These are phyloP conservation scores for Thera obeliscata DNA, from an alignment of 2,888 invertebrate genomes.

Conservation along the genomic window DNA sequence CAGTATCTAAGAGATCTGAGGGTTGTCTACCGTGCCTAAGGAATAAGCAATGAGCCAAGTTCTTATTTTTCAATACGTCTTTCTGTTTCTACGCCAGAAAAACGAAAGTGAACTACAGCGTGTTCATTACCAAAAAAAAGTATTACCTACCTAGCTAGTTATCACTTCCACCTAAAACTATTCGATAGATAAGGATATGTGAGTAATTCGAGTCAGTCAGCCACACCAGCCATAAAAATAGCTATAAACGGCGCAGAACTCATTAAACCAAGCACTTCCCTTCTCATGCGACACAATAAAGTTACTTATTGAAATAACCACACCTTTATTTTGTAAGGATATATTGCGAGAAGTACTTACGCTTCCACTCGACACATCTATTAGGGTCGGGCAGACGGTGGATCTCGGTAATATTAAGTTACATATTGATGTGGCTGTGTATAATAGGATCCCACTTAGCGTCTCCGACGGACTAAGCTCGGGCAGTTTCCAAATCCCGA, in stretches of 20 bases:
- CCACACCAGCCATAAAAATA: constrained; percentile 60
- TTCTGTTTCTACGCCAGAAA: neutral
- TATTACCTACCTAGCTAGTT: constrained; percentile 5
- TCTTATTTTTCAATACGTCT: too few species aligned
- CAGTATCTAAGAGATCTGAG: too few species aligned
- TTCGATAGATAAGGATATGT: constrained; percentile 48
- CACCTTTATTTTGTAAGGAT: constrained; percentile 48
- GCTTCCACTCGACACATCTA: too few species aligned
- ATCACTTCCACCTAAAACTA: constrained; percentile 18
- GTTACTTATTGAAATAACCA: constrained; percentile 70
- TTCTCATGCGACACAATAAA: constrained; percentile 64
- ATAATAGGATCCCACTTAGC: too few species aligned
- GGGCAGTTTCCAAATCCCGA: too few species aligned
- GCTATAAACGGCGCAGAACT: constrained; percentile 60
- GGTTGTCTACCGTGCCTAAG: too few species aligned
- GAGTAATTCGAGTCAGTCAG: constrained; percentile 51
- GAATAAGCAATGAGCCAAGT: too few species aligned
- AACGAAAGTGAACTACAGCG: neutral
- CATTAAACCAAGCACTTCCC: constrained; percentile 67
- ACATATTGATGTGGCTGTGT: too few species aligned
- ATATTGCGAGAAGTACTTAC: neutral
- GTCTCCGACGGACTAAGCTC: too few species aligned
- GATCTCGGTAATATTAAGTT: too few species aligned
- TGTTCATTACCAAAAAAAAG: constrained; percentile 6
- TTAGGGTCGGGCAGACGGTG: too few species aligned